phyloP scores from a whole-genome alignment of 2,113 vertebrate species.

The Passer montanus region DNA sequence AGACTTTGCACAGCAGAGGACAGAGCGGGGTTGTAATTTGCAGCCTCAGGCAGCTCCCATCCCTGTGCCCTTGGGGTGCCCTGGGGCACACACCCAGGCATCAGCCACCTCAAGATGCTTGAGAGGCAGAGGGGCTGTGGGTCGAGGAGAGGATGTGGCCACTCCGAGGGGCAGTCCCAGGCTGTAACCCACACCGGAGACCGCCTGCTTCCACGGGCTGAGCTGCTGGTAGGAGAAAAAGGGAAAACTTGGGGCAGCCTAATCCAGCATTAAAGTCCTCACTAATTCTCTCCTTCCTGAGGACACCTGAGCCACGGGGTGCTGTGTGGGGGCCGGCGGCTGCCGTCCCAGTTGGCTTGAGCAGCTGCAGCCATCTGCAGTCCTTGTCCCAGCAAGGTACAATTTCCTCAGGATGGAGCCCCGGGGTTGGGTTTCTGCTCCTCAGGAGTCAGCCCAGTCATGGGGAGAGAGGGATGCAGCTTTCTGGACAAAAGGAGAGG shows the following conservation, averaged over 20 bases:
- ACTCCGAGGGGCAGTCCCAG: neutral
- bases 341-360: neutral
- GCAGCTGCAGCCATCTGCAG: conserved; percentile 46
- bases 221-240: neutral
- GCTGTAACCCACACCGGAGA: conserved; percentile 19
- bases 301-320: conserved; percentile 37
- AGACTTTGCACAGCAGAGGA: neutral
- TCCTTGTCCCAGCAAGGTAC: neutral
- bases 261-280: conserved; percentile 43
- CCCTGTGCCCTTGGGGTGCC: rapidly evolving
- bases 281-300: conserved; percentile 58
- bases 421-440: neutral
- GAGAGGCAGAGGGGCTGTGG: neutral
- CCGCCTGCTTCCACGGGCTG: neutral
- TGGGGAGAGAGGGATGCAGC: neutral
- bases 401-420: neutral
- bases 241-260: neutral
- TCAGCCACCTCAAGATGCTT: rapidly evolving
- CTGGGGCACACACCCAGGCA: neutral
- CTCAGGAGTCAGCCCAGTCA: neutral
- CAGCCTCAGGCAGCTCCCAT: neutral
- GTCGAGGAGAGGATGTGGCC: neutral
- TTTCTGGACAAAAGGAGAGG: neutral
- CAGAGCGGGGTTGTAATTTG: rapidly evolving
- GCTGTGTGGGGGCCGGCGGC: neutral